A percentile compares a stretch with the other conserved stretches of the same genome.
phyloP scores from a whole-genome alignment of 1,140 invertebrate species.

The Scaptomyza hsui region DNA sequence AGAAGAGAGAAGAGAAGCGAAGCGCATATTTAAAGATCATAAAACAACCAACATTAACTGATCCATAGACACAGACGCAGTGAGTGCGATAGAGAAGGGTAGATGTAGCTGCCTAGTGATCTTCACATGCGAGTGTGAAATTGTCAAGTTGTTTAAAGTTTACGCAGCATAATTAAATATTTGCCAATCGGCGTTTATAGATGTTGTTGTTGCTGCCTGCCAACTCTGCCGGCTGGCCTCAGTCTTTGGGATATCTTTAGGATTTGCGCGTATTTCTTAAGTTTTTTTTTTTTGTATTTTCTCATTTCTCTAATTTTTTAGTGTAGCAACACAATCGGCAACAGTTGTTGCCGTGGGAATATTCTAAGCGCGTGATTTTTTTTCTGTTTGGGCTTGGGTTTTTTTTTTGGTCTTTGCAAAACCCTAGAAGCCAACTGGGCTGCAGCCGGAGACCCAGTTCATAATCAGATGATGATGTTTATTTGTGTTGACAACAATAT shows the following conservation, averaged over 20 bases:
- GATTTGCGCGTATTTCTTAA: slow-evolving; percentile 23
- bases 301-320: slow-evolving; percentile 45
- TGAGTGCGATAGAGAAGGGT: neutral
- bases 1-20: slow-evolving; percentile 19
- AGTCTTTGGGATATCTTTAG: neutral
- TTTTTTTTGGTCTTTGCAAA: slow-evolving; percentile 15
- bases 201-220: slow-evolving; percentile 59
- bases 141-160: slow-evolving; percentile 82
- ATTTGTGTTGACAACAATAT: slow-evolving; percentile 78
- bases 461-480: slow-evolving; percentile 71
- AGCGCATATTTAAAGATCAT: slow-evolving; percentile 74
- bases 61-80: slow-evolving; percentile 24
- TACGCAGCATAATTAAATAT: slow-evolving; percentile 81
- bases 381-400: slow-evolving; percentile 34
- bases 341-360: slow-evolving; percentile 67
- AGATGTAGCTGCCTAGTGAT: slow-evolving; percentile 37
- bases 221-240: slow-evolving; percentile 12
- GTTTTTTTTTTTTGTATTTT: slow-evolving; percentile 4
- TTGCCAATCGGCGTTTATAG: slow-evolving; percentile 82
- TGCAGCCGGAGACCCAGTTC: slow-evolving; percentile 20
- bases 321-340: slow-evolving; percentile 49
- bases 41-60: slow-evolving; percentile 65
- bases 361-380: slow-evolving; percentile 56
- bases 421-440: slow-evolving; percentile 2
- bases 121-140: slow-evolving; percentile 79